Evolutionary conservation across 2,113 vertebrate species (phyloP).

Genomic region (Cavia aperea): DNA sequence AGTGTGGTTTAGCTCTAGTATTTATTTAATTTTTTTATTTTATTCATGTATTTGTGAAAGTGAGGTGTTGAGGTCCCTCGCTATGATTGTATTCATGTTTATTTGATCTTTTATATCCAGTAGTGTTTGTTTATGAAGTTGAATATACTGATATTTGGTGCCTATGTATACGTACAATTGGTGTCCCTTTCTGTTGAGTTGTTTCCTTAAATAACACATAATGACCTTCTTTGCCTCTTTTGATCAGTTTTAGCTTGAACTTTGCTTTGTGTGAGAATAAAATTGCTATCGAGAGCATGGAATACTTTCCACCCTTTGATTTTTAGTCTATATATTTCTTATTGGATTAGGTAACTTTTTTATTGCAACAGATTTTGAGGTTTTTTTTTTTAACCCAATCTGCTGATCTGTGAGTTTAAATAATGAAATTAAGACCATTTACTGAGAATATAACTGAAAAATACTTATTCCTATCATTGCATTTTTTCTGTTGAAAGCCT

Average conservation of each 20-base stretch:
- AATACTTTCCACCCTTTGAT: neutral
- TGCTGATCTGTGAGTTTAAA: neutral
- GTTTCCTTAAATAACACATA: neutral
- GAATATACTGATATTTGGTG: neutral
- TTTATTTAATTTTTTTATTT: neutral
- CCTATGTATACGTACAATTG: neutral
- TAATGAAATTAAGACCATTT: neutral
- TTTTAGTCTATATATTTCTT: neutral
- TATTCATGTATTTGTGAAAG: neutral
- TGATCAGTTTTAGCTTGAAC: neutral
- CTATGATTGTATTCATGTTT: neutral
- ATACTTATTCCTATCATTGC: neutral
- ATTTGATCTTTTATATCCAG: neutral
- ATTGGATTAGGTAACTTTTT: neutral
- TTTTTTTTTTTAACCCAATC: neutral
- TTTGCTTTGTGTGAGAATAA: neutral
- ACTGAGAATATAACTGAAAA: neutral
- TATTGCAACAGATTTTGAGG: neutral
- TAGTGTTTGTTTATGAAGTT: neutral
- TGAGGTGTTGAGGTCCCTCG: neutral
- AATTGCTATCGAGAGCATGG: neutral
- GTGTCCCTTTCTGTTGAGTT: neutral
- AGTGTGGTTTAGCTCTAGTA: neutral
- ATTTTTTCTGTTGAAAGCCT: neutral
- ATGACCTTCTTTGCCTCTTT: neutral